These are phyloP conservation scores for Xanthia togata DNA, from an alignment of 2,888 invertebrate species.

Conservation along the genomic window DNA sequence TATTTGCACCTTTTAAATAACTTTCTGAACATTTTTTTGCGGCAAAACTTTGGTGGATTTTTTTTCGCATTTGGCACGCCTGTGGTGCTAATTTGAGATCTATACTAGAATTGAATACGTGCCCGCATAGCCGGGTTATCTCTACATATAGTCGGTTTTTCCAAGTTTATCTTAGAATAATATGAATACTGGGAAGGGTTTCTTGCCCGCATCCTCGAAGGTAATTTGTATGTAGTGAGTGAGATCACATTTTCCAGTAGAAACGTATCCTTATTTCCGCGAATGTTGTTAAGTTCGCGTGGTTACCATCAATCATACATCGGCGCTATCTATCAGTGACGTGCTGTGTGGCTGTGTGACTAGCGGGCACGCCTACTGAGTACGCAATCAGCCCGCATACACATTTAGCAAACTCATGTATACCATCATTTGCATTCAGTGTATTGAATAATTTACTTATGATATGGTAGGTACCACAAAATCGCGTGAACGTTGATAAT, in stretches of 20 bases:
- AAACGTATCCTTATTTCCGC: conserved; percentile 71
- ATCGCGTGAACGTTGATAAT: conserved; percentile 36
- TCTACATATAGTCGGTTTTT: conserved; percentile 47
- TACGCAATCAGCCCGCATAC: conserved; percentile 67
- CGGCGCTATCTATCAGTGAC: conserved; percentile 77
- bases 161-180: conserved; percentile 68
- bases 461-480: conserved; percentile 33
- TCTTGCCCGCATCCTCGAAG: conserved; percentile 71
- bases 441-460: conserved; percentile 59
- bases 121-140: conserved; percentile 53
- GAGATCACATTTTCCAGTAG: conserved; percentile 72
- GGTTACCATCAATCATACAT: conserved; percentile 84
- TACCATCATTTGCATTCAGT: conserved; percentile 59
- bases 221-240: conserved; percentile 81
- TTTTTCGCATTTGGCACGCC: conserved; percentile 53
- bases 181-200: conserved; percentile 73
- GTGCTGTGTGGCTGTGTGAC: conserved; percentile 52
- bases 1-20: conserved; percentile 61
- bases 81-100: conserved; percentile 46
- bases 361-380: conserved; percentile 67
- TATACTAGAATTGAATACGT: conserved; percentile 49
- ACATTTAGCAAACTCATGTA: conserved; percentile 71
- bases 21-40: conserved; percentile 50
- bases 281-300: conserved; percentile 75
- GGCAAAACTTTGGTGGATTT: conserved; percentile 52